These are phyloP conservation scores for Mustela nigripes DNA, from an alignment of 2,113 vertebrate species.

Conservation along the genomic window DNA sequence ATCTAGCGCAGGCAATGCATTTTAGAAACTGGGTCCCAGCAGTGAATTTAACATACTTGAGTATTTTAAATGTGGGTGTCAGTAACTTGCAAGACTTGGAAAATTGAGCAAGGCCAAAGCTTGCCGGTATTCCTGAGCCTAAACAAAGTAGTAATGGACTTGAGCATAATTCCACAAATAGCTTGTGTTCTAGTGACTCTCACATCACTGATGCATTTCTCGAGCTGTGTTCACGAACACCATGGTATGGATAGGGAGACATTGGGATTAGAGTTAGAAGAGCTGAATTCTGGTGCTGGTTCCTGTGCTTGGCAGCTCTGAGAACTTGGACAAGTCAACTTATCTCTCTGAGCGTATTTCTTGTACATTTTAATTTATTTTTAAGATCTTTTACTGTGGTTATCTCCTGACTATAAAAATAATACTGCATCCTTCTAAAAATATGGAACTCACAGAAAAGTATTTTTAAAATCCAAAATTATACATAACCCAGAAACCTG, in stretches of 20 bases:
- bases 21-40: neutral
- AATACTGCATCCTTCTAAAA: conserved; percentile 16
- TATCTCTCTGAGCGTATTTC: neutral
- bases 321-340: neutral
- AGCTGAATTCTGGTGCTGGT: neutral
- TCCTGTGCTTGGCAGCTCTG: neutral
- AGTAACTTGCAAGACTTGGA: neutral
- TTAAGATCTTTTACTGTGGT: neutral
- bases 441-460: neutral
- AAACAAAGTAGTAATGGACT: neutral
- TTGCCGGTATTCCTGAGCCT: neutral
- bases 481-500: neutral
- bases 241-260: neutral
- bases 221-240: neutral
- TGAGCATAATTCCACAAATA: neutral
- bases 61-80: neutral
- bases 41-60: neutral
- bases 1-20: neutral
- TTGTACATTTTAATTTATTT: conserved; percentile 34
- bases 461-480: conserved; percentile 51
- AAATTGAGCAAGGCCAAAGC: neutral
- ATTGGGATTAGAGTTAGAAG: neutral
- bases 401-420: neutral
- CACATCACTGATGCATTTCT: neutral
- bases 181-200: conserved; percentile 27